Evolutionary conservation across 1,140 invertebrate species (phyloP).

Genomic region (Protaetia brevitarsis): DNA sequence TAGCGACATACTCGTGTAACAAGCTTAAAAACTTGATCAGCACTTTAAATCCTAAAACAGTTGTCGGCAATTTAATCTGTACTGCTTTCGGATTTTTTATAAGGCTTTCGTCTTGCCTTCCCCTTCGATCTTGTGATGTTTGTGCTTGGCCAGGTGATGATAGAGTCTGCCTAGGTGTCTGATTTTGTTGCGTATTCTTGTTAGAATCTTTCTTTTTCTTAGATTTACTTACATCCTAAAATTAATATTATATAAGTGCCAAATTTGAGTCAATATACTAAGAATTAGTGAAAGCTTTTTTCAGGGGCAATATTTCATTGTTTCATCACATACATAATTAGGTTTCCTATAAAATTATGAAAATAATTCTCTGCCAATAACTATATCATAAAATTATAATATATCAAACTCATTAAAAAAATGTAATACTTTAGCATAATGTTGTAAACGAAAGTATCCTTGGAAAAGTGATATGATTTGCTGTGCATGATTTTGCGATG

Average conservation of each 20-base stretch:
- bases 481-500: conserved; percentile 42
- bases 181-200: conserved; percentile 31
- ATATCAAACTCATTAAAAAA: neutral
- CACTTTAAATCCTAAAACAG: conserved; percentile 49
- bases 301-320: too few species aligned
- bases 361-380: too few species aligned
- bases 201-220: conserved; percentile 45
- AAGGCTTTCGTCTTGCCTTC: conserved; percentile 24
- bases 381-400: conserved; percentile 21
- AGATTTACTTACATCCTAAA: neutral
- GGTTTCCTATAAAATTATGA: too few species aligned
- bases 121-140: neutral
- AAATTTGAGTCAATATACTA: conserved; percentile 18
- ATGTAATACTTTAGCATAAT: conserved; percentile 49
- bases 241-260: neutral
- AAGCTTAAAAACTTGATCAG: conserved; percentile 49
- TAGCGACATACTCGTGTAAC: conserved; percentile 51
- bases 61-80: conserved; percentile 26
- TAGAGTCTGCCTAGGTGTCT: neutral
- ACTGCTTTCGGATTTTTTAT: conserved; percentile 45
- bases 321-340: too few species aligned
- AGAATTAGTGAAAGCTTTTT: too few species aligned
- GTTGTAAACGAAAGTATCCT: conserved; percentile 48
- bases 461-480: conserved; percentile 50
- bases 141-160: neutral